These are phyloP conservation scores for Xestia xanthographa DNA, from an alignment of 2,888 invertebrate species.

Conservation along the genomic window DNA sequence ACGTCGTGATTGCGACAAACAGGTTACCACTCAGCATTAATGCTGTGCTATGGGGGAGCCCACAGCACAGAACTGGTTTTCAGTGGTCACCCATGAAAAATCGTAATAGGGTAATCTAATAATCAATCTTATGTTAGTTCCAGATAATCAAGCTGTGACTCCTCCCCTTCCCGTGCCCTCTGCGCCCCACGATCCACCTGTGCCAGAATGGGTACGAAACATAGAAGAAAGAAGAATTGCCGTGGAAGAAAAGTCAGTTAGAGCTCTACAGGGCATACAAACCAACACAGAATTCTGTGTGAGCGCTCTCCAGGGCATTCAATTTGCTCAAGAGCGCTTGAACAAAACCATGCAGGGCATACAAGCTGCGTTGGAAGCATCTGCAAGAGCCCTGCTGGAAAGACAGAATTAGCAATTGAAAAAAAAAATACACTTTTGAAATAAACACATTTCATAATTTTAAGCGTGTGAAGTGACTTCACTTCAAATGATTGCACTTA, in stretches of 20 bases:
- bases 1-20: no score
- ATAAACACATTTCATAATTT: background rate
- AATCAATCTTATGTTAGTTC: background rate
- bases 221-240: slow-evolving; percentile 35
- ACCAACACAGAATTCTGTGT: slow-evolving; percentile 42
- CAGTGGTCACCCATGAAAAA: no score
- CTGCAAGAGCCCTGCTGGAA: slow-evolving; percentile 23
- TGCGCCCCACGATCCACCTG: background rate
- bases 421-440: background rate
- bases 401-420: slow-evolving; percentile 4
- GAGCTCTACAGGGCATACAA: slow-evolving; percentile 34
- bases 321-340: slow-evolving; percentile 31
- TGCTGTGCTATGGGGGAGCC: no score
- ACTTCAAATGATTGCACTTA: no score
- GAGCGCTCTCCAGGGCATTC: slow-evolving; percentile 30
- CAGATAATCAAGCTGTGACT: background rate
- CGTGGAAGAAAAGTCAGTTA: slow-evolving; percentile 32
- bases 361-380: slow-evolving; percentile 27
- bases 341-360: slow-evolving; percentile 34
- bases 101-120: background rate
- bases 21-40: no score
- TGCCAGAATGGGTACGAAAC: slow-evolving; percentile 13
- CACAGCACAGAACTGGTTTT: no score
- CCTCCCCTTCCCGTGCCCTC: background rate
- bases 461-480: background rate